Evolutionary conservation across 1,140 invertebrate genomes (phyloP).

Genomic region (Drosophila santomea): DNA sequence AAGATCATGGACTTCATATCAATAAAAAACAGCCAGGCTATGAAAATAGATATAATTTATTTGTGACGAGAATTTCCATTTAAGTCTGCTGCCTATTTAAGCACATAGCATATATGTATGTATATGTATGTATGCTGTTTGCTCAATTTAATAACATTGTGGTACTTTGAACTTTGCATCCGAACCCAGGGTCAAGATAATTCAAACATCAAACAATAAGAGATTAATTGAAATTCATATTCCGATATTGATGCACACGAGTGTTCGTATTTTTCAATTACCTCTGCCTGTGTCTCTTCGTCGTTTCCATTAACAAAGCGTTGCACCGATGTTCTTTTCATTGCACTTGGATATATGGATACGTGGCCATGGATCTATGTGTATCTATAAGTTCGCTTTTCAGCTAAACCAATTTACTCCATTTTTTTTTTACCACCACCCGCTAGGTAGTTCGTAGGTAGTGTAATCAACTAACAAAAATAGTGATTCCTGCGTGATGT

Average conservation of each 20-base stretch:
- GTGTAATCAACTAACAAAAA: slow-evolving; percentile 32
- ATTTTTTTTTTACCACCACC: slow-evolving; percentile 23
- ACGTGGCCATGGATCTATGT: slow-evolving; percentile 17
- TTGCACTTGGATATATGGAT: slow-evolving; percentile 26
- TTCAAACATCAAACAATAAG: slow-evolving; percentile 41
- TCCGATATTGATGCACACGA: slow-evolving; percentile 11
- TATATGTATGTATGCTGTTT: too few species aligned
- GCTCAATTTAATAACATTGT: slow-evolving; percentile 18
- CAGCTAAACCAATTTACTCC: slow-evolving; percentile 45
- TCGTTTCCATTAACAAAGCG: slow-evolving; percentile 44
- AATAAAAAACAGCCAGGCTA: slow-evolving; percentile 9
- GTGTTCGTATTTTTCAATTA: slow-evolving; percentile 49
- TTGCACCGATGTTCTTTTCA: slow-evolving; percentile 52
- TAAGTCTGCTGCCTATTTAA: slow-evolving; percentile 3
- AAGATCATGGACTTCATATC: slow-evolving; percentile 10
- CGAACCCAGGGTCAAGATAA: slow-evolving; percentile 29
- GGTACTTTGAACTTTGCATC: slow-evolving; percentile 41
- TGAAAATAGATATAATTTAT: slow-evolving; percentile 20
- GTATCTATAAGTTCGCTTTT: slow-evolving; percentile 28
- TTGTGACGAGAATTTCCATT: slow-evolving; percentile 9
- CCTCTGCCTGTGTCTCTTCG: slow-evolving; percentile 8
- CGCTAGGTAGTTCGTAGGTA: slow-evolving; percentile 21
- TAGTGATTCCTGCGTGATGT: slow-evolving; percentile 22
- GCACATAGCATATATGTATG: neutral
- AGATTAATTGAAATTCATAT: slow-evolving; percentile 53